A percentile compares a stretch with the other conserved stretches of the same genome.
phyloP scores from a whole-genome alignment of 1,140 invertebrate genomes.

The Drosophila littoralis region DNA sequence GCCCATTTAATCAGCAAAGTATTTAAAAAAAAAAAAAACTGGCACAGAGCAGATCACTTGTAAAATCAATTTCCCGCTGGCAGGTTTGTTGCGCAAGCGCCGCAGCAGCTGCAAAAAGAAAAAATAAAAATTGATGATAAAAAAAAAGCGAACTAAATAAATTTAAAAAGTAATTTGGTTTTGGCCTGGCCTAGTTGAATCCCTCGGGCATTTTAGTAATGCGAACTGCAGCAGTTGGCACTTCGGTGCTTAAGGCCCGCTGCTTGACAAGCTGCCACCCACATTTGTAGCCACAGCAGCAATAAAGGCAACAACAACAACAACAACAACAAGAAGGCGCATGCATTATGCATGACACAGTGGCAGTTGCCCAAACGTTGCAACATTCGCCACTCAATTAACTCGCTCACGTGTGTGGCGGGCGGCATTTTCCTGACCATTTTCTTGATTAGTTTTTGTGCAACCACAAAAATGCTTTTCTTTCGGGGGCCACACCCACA shows the following conservation, averaged over 20 bases:
- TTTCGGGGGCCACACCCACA: slow-evolving; percentile 27
- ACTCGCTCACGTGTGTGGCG: slow-evolving; percentile 5
- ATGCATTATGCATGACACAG: slow-evolving; percentile 28
- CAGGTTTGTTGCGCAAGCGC: slow-evolving; percentile 70
- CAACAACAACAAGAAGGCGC: neutral
- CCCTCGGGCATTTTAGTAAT: slow-evolving; percentile 28
- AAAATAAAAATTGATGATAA: neutral
- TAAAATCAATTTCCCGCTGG: slow-evolving; percentile 68
- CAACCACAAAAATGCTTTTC: slow-evolving; percentile 38
- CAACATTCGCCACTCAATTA: slow-evolving; percentile 46
- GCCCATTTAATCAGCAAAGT: slow-evolving; percentile 49
- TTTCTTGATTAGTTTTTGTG: slow-evolving; percentile 46
- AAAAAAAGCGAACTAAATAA: slow-evolving; percentile 47
- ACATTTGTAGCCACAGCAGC: slow-evolving; percentile 12
- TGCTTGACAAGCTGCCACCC: slow-evolving; percentile 37
- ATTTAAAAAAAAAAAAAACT: slow-evolving; percentile 33
- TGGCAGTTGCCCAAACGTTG: slow-evolving; percentile 22
- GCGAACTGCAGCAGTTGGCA: slow-evolving; percentile 16
- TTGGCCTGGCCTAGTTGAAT: neutral
- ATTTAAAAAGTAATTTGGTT: slow-evolving; percentile 46
- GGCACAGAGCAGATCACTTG: slow-evolving; percentile 62
- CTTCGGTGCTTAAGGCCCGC: slow-evolving; percentile 13
- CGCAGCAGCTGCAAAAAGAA: slow-evolving; percentile 2
- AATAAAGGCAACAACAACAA: neutral
- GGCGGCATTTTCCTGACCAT: slow-evolving; percentile 33